Evolutionary conservation across 2,888 invertebrate genomes (phyloP).

Genomic region (Entomobrya multifasciata): DNA sequence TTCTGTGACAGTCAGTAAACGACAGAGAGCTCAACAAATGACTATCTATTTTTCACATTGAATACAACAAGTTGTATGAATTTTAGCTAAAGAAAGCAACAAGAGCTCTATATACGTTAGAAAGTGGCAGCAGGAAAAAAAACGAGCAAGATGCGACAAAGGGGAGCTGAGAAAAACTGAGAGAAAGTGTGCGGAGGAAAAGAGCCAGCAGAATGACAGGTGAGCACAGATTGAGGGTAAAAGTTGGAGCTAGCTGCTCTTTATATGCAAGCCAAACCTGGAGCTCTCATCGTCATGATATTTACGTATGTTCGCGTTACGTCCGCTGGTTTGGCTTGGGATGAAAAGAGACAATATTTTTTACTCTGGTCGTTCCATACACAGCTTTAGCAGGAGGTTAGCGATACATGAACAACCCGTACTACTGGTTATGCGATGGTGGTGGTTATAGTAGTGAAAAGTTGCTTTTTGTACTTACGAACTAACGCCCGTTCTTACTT

Average conservation of each 20-base stretch:
- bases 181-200: conserved; percentile 16
- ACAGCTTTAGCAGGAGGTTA: background rate
- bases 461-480: background rate
- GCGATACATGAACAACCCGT: no score
- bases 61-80: conserved; percentile 42
- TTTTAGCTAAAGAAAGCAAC: background rate
- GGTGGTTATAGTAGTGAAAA: background rate
- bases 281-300: background rate
- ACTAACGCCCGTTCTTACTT: background rate
- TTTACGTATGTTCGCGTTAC: background rate
- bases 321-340: background rate
- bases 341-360: background rate
- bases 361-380: background rate
- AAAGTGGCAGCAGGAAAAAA: no score
- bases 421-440: no score
- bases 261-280: conserved; percentile 45
- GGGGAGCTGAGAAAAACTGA: background rate
- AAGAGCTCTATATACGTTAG: no score
- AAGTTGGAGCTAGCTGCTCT: conserved; percentile 32
- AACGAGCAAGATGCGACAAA: background rate
- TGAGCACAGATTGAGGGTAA: conserved; percentile 68
- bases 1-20: no score
- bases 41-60: background rate
- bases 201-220: conserved; percentile 54
- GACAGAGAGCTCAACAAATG: conserved; percentile 23